Evolutionary conservation across 2,888 invertebrate species (phyloP).

Genomic region (Rapana venosa): DNA sequence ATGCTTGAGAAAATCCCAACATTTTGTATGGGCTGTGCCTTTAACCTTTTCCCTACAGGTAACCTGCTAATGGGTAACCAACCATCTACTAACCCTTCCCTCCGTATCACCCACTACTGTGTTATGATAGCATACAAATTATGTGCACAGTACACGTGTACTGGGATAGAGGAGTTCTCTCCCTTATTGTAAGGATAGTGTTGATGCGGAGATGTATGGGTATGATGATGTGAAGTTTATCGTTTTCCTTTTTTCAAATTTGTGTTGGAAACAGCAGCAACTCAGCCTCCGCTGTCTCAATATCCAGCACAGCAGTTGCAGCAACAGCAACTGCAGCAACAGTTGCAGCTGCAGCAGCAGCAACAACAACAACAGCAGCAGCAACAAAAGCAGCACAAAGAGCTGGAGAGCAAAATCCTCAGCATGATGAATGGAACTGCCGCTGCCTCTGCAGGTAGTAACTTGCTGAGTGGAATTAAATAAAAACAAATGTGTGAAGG

Average conservation of each 20-base stretch:
- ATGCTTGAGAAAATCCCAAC: too few relatives aligned
- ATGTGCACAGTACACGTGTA: too few relatives aligned
- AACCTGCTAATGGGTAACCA: too few relatives aligned
- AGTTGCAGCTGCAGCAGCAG: constrained; percentile 24
- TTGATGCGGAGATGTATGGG: too few relatives aligned
- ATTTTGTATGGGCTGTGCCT: too few relatives aligned
- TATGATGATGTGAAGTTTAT: too few relatives aligned
- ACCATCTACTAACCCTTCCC: too few relatives aligned
- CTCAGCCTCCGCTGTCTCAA: constrained; percentile 2
- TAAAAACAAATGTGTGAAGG: background rate
- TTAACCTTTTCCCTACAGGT: too few relatives aligned
- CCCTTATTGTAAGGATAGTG: too few relatives aligned
- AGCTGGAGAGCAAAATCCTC: constrained; percentile 83
- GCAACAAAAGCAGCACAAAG: constrained; percentile 40
- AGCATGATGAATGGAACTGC: constrained; percentile 82
- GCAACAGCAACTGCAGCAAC: constrained; percentile 11
- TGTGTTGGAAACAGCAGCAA: background rate
- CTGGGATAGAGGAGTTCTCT: too few relatives aligned
- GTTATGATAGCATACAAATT: too few relatives aligned
- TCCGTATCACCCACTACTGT: too few relatives aligned
- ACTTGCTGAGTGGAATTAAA: background rate
- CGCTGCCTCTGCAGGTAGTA: background rate
- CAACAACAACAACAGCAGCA: constrained; percentile 20
- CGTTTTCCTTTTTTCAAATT: background rate
- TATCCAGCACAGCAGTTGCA: background rate